Base-by-base conservation (phyloP, 2,888 invertebrate species). In the Boloria selene region DNA sequence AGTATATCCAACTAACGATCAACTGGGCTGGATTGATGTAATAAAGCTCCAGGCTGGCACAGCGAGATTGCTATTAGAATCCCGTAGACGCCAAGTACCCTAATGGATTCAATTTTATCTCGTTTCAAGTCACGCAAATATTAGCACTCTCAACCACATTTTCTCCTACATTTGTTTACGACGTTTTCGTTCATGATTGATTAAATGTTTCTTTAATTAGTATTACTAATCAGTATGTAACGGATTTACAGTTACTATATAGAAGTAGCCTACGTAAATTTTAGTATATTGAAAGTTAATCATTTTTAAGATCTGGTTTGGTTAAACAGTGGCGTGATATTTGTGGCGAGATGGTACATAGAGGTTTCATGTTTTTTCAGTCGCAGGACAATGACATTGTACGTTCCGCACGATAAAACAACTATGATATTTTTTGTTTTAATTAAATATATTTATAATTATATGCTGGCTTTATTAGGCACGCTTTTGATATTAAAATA, bases 381-480 rank as follows among this genome's bases (percentile, higher is more conserved):
- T 80, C 81, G 77, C 79, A 88, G 91, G 90, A 91, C 91, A 90
- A 90, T 90, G 90, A 91, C 90, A 89, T 88, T 84, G 85, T 83
- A 82, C 87, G 90, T 90, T 90, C 88, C 88, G 88, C 89, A 88
- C 89, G 86, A 88, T 88, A 88, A 88, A 90, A 83, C 84, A 85
- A 84, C 85, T 87, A 87, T 86, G 60, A 61, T 55, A 56, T 66
- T 69, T 65, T 60, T 18, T 65, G 55, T 55, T 50, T 14, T 45
- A 51, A 61, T 60, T 54, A 61, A 51, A 55, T 16, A 26, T 47
- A 49, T 45, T 56, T n/a, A 45, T 44, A 56, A 45, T 45, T 56
- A 38, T 38, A 31, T 38, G 7, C 7, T 10, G 31, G 31, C 2
- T 38, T 38, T 2, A 38, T 38, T 38, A 38, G 31, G 2, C 7